A percentile compares a stretch with the other conserved stretches of the same genome.
These are phyloP conservation scores for Apodemus agrarius DNA, from an alignment of 2,797 vertebrate species.

Conservation along the genomic window DNA sequence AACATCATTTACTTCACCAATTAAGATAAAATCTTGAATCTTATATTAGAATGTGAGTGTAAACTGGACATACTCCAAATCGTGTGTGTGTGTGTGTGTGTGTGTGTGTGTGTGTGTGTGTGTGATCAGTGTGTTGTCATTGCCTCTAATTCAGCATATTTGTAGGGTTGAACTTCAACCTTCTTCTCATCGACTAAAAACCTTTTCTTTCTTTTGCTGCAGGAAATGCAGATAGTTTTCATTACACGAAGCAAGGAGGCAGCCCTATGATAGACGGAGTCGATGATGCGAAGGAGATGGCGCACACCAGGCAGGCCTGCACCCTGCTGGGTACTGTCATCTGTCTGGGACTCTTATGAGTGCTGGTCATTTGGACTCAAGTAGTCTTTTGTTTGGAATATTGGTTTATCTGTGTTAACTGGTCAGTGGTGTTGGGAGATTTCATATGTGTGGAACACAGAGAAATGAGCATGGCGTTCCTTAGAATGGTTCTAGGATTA, in stretches of 20 bases:
- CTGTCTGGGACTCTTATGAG: neutral
- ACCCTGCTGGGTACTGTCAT: conserved; percentile 92
- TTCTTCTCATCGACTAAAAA: neutral
- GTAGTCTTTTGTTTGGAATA: neutral
- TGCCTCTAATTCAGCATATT: neutral
- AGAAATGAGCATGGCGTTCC: neutral
- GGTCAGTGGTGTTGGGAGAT: neutral
- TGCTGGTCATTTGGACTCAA: neutral
- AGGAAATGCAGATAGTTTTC: conserved; percentile 93
- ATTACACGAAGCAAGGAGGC: conserved; percentile 96
- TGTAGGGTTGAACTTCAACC: neutral
- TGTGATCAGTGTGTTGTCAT: neutral
- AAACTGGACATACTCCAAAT: neutral
- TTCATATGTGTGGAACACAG: neutral
- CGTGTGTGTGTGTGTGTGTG: neutral
- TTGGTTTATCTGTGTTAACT: neutral
- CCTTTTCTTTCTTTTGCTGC: conserved; percentile 39
- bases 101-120: too few species aligned
- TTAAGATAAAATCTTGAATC: conserved; percentile 35
- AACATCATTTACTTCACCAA: conserved; percentile 5
- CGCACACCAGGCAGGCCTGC: conserved; percentile 94
- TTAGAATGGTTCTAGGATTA: conserved; percentile 26
- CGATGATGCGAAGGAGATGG: conserved; percentile 96
- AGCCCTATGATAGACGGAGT: conserved; percentile 95
- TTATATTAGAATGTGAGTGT: conserved; percentile 10